These are phyloP conservation scores for Lutraria rhynchaena DNA, from an alignment of 1,140 invertebrate species.

Conservation along the genomic window DNA sequence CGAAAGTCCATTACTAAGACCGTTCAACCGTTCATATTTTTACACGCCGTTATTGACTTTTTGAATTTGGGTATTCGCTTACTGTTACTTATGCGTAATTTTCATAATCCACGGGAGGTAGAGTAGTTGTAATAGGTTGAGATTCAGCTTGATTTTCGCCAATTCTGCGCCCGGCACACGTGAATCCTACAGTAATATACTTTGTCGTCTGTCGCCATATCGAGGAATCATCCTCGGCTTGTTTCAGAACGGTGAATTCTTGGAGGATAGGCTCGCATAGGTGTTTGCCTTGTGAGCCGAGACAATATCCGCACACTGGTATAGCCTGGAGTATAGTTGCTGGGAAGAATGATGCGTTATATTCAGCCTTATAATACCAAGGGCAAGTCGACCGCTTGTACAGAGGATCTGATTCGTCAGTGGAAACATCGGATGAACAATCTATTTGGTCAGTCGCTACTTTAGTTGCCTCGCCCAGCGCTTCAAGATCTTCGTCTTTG, in stretches of 20 bases:
- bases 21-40: no score
- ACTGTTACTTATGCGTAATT: no score
- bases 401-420: conserved; percentile 18
- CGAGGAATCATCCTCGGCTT: neutral
- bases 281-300: neutral
- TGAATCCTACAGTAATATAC: conserved; percentile 8
- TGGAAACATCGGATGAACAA: conserved; percentile 3
- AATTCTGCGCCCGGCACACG: conserved; percentile 4
- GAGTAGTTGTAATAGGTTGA: neutral
- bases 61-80: no score
- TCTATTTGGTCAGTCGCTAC: no score
- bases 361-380: conserved; percentile 35
- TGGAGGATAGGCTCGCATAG: conserved; percentile 15
- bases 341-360: conserved; percentile 35
- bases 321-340: conserved; percentile 35
- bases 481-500: no score
- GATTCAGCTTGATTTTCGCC: neutral
- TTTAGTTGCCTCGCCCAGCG: no score
- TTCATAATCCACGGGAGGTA: neutral
- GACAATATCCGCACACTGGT: conserved; percentile 36
- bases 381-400: conserved; percentile 50
- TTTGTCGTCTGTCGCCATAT: neutral
- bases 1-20: no score
- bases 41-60: no score
- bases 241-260: conserved; percentile 7